phyloP scores from a whole-genome alignment of 2,888 invertebrate species.

The Hypena proboscidalis region DNA sequence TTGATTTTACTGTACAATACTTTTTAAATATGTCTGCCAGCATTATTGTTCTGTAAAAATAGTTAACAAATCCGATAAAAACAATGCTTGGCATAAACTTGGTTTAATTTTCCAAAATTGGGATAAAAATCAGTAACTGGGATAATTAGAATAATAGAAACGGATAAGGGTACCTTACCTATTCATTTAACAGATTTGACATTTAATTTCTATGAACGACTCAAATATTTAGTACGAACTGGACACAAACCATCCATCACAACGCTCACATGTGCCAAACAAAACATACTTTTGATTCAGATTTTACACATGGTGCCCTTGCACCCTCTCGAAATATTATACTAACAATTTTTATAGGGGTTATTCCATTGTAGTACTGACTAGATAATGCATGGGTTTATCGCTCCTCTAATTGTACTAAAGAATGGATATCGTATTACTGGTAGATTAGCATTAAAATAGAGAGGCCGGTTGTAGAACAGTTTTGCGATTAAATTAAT shows the following conservation, averaged over 20 bases:
- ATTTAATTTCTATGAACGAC: no score
- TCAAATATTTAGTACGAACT: slow-evolving; percentile 22
- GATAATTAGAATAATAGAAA: no score
- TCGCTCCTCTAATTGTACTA: slow-evolving; percentile 76
- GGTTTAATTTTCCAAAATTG: no score
- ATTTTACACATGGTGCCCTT: slow-evolving; percentile 78
- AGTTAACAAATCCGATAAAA: no score
- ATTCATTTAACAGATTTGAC: no score
- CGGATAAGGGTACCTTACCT: no score
- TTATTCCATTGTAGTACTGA: slow-evolving; percentile 74
- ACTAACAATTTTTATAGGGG: slow-evolving; percentile 80
- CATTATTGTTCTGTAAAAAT: no score
- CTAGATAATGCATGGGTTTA: slow-evolving; percentile 84
- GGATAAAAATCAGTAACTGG: no score
- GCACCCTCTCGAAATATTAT: slow-evolving; percentile 82
- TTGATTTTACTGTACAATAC: no score
- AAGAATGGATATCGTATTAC: slow-evolving; percentile 81
- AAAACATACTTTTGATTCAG: slow-evolving; percentile 66
- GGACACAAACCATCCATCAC: slow-evolving; percentile 64
- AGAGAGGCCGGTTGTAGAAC: slow-evolving; percentile 43
- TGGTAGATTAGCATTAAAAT: slow-evolving; percentile 77
- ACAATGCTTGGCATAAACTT: no score
- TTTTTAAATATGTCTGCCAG: no score
- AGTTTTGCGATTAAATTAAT: slow-evolving; percentile 74
- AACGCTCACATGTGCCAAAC: slow-evolving; percentile 47